Evolutionary conservation across 2,113 vertebrate species (phyloP).

Genomic region (Noctilio leporinus): DNA sequence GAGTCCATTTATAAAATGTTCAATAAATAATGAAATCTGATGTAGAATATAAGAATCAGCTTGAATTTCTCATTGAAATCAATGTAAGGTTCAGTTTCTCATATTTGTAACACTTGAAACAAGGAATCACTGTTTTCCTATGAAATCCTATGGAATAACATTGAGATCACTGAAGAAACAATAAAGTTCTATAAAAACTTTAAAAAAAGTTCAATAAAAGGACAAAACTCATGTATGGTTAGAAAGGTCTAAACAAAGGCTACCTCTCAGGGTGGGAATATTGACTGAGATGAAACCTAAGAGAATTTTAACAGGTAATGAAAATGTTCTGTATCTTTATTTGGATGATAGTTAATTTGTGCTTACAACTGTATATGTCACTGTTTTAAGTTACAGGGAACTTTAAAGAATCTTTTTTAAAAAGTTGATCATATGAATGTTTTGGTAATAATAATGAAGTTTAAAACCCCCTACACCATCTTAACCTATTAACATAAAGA

Average conservation of each 20-base stretch:
- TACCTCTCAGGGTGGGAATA: neutral
- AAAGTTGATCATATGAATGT: neutral
- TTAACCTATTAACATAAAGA: conserved; percentile 21
- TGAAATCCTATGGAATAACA: too few relatives aligned
- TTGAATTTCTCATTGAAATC: too few relatives aligned
- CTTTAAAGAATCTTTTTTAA: neutral
- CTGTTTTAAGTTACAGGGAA: neutral
- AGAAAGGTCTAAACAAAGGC: neutral
- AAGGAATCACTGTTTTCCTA: too few relatives aligned
- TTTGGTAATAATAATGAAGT: conserved; percentile 20
- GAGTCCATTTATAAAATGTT: neutral
- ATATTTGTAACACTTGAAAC: too few relatives aligned
- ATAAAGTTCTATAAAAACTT: too few relatives aligned
- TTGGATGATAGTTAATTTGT: neutral
- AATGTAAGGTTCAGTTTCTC: too few relatives aligned
- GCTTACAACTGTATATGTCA: neutral
- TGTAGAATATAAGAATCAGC: too few relatives aligned
- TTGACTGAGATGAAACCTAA: neutral
- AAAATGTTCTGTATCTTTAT: neutral
- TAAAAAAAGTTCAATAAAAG: neutral
- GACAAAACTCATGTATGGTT: neutral
- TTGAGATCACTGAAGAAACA: too few relatives aligned
- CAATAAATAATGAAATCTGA: too few relatives aligned
- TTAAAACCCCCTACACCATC: conserved; percentile 8
- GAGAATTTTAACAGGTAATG: neutral